phyloP scores from a whole-genome alignment of 2,888 invertebrate genomes.

The Priocnemis perturbator region DNA sequence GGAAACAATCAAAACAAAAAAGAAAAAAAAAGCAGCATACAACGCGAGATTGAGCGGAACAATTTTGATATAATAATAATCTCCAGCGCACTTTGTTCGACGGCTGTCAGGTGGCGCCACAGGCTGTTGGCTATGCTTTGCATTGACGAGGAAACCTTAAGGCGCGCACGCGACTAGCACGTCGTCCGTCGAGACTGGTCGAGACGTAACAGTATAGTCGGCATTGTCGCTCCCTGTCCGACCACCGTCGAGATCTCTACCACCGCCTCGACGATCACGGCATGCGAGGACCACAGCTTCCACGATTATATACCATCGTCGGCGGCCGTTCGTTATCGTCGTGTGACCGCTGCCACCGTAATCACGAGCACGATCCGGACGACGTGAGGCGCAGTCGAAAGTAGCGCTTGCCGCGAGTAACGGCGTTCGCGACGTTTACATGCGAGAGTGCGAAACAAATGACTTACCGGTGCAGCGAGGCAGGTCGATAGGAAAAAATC shows the following conservation, averaged over 20 bases:
- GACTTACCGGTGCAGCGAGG: slow-evolving; percentile 71
- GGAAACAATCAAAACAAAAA: no score
- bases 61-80: no score
- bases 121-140: neutral
- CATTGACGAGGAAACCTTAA: neutral
- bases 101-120: slow-evolving; percentile 55
- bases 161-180: slow-evolving; percentile 3
- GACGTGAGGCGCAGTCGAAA: no score
- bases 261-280: no score
- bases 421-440: no score
- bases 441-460: neutral
- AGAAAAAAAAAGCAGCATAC: no score
- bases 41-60: no score
- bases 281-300: neutral
- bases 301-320: neutral
- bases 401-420: no score
- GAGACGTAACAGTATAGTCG: neutral
- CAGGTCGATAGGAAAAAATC: slow-evolving; percentile 67
- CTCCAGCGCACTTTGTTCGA: neutral
- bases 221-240: neutral
- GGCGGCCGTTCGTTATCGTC: no score
- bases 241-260: neutral
- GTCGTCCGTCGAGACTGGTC: no score
- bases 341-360: no score
- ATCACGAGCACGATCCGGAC: no score